Base-by-base conservation (phyloP, 2,888 invertebrate genomes). In the Polyommatus iphigenia region DNA sequence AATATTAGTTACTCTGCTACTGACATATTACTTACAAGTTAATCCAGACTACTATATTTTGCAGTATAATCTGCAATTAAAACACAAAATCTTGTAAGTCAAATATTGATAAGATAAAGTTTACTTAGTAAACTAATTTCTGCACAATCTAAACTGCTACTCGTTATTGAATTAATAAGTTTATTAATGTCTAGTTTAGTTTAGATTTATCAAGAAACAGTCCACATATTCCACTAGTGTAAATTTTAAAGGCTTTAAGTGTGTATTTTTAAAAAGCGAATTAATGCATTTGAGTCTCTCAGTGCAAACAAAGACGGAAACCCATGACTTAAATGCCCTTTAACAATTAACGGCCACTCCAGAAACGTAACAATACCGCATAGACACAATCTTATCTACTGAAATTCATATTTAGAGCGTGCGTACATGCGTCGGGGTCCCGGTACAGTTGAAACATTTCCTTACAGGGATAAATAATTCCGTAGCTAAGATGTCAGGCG, bases 401-500 rank as follows among this genome's bases (percentile, higher is more conserved):
- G 67, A 67, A 67, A 67, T 67, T 67, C 67, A 67, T 67, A 67
- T 67, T 67, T 67, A 29, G 67, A 67, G 32, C 29, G 67, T 67
- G 67, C 18, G 18, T 32, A 67, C 67, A 67, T 7, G 29, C 29
- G 29, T 67, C 4, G 18, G 54, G 50, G 54, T 29, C 24, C 50
- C 80, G 80, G 78, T 80, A 73, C 78, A 79, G 78, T 82, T 80
- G 81, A 79, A 79, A 82, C 77, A 76, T 81, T 81, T 79, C 80
- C 79, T 80, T 79, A 79, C 72, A 79, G 78, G 80, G 81, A 82
- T 82, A 82, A 81, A 81, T 82, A 82, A 80, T 82, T 82, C 82
- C 78, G 76, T 78, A 79, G 79, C 81, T 81, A 81, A 83, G 83
- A 83, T 82, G 82, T 83, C 82, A 83, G 81, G 81, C 83, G 83